Conservation (phyloP, 1,140 invertebrate species). For the Augochlora pura region DNA sequence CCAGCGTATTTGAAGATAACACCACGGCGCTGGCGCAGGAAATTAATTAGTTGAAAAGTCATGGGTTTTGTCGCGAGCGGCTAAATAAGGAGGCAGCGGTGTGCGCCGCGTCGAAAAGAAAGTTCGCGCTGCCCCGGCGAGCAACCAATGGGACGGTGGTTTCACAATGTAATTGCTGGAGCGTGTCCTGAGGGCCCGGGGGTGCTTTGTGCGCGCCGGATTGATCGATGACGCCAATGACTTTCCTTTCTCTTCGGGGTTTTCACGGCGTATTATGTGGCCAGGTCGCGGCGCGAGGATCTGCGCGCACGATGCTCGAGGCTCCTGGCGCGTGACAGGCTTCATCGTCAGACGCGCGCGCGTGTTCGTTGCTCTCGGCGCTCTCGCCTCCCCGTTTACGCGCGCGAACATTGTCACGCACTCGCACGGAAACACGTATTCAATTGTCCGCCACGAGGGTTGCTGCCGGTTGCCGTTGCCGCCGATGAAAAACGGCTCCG, state of each 20-base stretch:
- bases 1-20: too few species aligned
- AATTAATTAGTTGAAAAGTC: too few species aligned
- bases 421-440: conserved; percentile 43
- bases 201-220: not conserved
- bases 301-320: not conserved
- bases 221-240: conserved; percentile 46
- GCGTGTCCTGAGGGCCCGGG: too few species aligned
- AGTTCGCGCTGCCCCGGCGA: not conserved
- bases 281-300: not conserved
- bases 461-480: not conserved
- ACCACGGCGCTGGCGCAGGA: too few species aligned
- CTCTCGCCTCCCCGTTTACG: conserved; percentile 21
- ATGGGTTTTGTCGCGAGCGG: too few species aligned
- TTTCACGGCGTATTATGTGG: conserved; percentile 27
- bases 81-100: too few species aligned
- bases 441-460: conserved; percentile 48
- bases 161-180: conserved; percentile 12
- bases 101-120: not conserved
- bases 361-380: not conserved
- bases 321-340: conserved; percentile 41
- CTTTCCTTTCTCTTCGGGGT: conserved; percentile 14
- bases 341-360: conserved; percentile 46
- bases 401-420: conserved; percentile 38
- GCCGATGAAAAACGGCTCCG: conserved; percentile 23
- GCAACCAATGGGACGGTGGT: not conserved